Percentiles rank a stretch among this genome's conserved stretches.
These are phyloP conservation scores for Drosophila pseudoobscura DNA, from an alignment of 1,140 invertebrate species.

Conservation along the genomic window DNA sequence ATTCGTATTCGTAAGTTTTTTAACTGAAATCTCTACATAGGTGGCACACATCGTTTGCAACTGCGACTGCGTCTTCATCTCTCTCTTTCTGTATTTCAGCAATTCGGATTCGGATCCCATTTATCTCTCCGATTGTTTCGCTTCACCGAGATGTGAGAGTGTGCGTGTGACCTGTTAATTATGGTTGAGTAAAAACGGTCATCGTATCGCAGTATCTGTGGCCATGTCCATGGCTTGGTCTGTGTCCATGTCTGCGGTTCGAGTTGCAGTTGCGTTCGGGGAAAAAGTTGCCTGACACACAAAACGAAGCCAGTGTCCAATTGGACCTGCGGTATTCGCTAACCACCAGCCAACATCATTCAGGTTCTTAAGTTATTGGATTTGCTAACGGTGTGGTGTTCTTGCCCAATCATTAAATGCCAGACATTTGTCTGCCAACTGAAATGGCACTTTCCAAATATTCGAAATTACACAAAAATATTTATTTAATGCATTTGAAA, in stretches of 20 bases:
- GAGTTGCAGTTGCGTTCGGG: conserved; percentile 23
- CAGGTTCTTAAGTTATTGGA: conserved; percentile 27
- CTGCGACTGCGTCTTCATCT: background rate
- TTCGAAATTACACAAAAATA: background rate
- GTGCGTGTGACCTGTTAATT: conserved; percentile 76
- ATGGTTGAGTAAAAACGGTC: conserved; percentile 67
- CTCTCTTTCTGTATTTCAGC: conserved; percentile 15
- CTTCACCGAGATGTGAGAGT: background rate
- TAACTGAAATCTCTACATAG: conserved; percentile 52
- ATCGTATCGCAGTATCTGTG: conserved; percentile 7
- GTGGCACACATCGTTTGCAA: conserved; percentile 53
- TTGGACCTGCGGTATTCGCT: conserved; percentile 10
- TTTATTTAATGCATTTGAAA: background rate
- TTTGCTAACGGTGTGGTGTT: conserved; percentile 39
- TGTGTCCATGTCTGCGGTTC: conserved; percentile 6
- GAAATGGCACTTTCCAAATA: background rate
- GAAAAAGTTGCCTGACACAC: conserved; percentile 35
- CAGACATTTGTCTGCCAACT: conserved; percentile 6
- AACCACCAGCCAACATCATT: conserved; percentile 12
- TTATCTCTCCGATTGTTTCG: conserved; percentile 33
- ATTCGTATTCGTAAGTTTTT: too few species aligned
- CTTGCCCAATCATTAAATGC: conserved; percentile 23
- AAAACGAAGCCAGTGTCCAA: conserved; percentile 30
- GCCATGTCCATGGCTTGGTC: conserved; percentile 10
- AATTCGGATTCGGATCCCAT: conserved; percentile 21